Evolutionary conservation across 2,888 invertebrate genomes (phyloP), one percentile per base, ranked within the genome.

Genomic region (Drosophila kambysellisi): DNA sequence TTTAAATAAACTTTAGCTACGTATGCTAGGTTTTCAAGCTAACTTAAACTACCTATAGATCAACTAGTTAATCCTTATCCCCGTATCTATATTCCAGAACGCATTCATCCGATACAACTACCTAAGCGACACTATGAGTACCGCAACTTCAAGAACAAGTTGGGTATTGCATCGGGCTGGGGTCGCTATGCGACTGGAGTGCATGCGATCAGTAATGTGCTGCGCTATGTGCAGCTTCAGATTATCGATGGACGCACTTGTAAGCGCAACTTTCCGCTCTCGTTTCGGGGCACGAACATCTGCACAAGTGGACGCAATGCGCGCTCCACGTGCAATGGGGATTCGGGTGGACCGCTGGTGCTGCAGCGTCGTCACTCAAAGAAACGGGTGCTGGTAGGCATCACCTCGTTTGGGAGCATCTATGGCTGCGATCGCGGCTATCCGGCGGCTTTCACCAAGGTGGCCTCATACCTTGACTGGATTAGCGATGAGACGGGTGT

Each of bases 121-220:
- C 93, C 94, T 6, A 79, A 91, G 35, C 81, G 92, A 5, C 91
- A 89, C 58, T 92, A 92, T 65, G 92, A 90, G 57, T 88, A 89
- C 33, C 91, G 89, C 29, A 89, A 76, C 54, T 93, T 93, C 58
- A 91, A 91, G 52, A 92, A 92, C 59, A 91, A 91, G 59, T 74
- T 90, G 32, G 93, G 92, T 30, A 89, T 92, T 8, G 94, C 93
- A 56, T 94, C 93, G 30, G 94, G 94, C 15, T 94, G 94, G 94
- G 94, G 94, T 9, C 92, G 92, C 50, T 92, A 91, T 80, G 91
- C 93, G 7, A 90, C 92, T 1, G 92, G 92, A 3, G 92, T 92
- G 0, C 92, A 92, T 75, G 93, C 93, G 32, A 92, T 92, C 39
- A 92, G 93, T 76, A 91, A 92, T 52, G 93, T 93, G 32, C 82